Evolutionary conservation across 2,797 vertebrate species (phyloP).

Genomic region (Danio kyathit): DNA sequence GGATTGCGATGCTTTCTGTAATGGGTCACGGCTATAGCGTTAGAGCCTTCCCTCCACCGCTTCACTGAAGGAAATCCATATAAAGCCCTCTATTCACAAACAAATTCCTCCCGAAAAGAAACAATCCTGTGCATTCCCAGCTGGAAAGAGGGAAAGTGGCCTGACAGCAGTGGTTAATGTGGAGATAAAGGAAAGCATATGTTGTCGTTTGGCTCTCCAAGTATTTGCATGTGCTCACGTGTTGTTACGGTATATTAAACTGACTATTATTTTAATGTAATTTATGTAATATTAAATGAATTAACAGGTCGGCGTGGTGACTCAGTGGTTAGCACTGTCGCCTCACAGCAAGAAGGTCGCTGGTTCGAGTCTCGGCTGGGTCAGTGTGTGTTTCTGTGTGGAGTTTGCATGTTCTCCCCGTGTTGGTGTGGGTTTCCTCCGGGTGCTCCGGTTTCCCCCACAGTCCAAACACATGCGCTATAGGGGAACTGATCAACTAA

Average conservation of each 20-base stretch:
- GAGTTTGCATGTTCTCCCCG: too few relatives aligned
- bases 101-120: conserved; percentile 6
- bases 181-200: neutral
- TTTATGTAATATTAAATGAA: too few relatives aligned
- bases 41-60: conserved; percentile 25
- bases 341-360: too few relatives aligned
- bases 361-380: too few relatives aligned
- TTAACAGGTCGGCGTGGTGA: too few relatives aligned
- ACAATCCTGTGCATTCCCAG: conserved; percentile 28
- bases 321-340: too few relatives aligned
- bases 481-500: too few relatives aligned
- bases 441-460: too few relatives aligned
- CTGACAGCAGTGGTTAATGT: neutral
- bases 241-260: neutral
- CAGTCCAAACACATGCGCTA: too few relatives aligned
- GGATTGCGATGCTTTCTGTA: conserved; percentile 44
- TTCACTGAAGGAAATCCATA: conserved; percentile 44
- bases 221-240: conserved; percentile 10
- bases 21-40: conserved; percentile 39
- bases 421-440: too few relatives aligned
- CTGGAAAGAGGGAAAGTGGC: conserved; percentile 22
- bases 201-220: neutral
- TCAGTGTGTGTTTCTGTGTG: too few relatives aligned
- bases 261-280: too few relatives aligned
- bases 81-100: conserved; percentile 44